phyloP scores from a whole-genome alignment of 2,888 invertebrate genomes.

The Chymomyza amoena region DNA sequence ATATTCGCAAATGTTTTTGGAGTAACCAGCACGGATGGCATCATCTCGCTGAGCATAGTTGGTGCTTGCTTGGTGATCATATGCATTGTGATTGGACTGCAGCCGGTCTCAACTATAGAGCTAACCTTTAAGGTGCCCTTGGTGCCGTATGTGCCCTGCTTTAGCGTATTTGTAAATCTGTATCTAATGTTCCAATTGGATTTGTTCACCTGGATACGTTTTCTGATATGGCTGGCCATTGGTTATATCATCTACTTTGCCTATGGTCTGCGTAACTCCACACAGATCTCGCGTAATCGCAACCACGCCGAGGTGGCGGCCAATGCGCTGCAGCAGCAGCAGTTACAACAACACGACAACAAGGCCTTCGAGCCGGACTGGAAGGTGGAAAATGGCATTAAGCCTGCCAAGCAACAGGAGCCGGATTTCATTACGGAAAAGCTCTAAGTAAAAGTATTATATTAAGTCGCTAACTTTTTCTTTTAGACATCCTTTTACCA shows the following conservation, averaged over 20 bases:
- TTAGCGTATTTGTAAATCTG: conserved; percentile 92
- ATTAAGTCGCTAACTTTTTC: conserved; percentile 15
- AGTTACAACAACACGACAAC: conserved; percentile 61
- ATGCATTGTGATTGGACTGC: conserved; percentile 83
- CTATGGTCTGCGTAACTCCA: conserved; percentile 90
- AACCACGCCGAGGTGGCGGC: conserved; percentile 60
- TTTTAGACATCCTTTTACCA: conserved; percentile 1
- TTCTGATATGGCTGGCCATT: conserved; percentile 89
- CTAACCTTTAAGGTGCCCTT: conserved; percentile 90
- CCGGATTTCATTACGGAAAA: conserved; percentile 48
- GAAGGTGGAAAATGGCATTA: conserved; percentile 65
- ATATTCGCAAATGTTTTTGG: conserved; percentile 58
- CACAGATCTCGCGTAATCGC: conserved; percentile 79
- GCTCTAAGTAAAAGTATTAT: conserved; percentile 49
- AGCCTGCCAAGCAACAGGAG: conserved; percentile 1
- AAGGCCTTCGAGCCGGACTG: conserved; percentile 71
- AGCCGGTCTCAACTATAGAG: conserved; percentile 83
- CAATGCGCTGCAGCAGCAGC: conserved; percentile 29
- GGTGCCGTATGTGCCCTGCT: conserved; percentile 90
- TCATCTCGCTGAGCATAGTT: conserved; percentile 79
- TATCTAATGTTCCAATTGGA: conserved; percentile 95
- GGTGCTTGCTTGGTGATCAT: conserved; percentile 80
- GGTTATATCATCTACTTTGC: conserved; percentile 92
- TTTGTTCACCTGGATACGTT: conserved; percentile 91
- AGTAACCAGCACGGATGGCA: conserved; percentile 61